Percentiles rank a stretch among this genome's conserved stretches.
These are phyloP conservation scores for Microctenopoma lineatum DNA, from an alignment of 2,797 vertebrate species.

Conservation along the genomic window DNA sequence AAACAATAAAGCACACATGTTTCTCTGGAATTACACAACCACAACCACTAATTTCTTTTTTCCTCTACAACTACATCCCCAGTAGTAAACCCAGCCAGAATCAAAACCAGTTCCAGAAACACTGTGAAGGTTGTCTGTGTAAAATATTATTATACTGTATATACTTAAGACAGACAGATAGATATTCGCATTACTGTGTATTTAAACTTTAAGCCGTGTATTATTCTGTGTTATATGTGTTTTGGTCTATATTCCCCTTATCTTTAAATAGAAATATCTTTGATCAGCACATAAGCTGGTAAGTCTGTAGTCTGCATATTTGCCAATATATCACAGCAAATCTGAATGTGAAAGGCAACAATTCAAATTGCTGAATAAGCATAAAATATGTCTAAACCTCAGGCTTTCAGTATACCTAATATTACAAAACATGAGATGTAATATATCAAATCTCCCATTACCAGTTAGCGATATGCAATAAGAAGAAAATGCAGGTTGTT, in stretches of 20 bases:
- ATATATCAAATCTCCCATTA: conserved; percentile 91
- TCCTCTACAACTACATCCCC: neutral
- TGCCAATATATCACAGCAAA: conserved; percentile 91
- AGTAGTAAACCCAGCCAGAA: neutral
- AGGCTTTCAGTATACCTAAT: conserved; percentile 85
- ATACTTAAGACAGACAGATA: too few species aligned
- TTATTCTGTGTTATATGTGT: too few species aligned
- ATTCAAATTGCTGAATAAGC: conserved; percentile 97
- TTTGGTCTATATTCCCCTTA: conserved; percentile 33
- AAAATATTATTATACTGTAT: neutral
- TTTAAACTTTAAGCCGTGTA: too few species aligned
- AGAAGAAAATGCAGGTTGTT: conserved; percentile 72
- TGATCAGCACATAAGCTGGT: conserved; percentile 74
- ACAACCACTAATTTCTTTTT: neutral
- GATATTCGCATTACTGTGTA: too few species aligned
- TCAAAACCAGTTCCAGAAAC: neutral
- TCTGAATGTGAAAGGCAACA: conserved; percentile 92
- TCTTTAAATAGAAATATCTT: conserved; percentile 37
- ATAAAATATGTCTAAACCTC: conserved; percentile 89
- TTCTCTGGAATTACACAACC: neutral
- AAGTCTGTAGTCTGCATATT: conserved; percentile 84
- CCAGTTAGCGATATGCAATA: conserved; percentile 79
- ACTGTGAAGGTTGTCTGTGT: neutral
- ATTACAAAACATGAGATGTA: conserved; percentile 88
- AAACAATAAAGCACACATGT: neutral